A percentile compares a stretch with the other conserved stretches of the same genome.
Conservation (phyloP, 2,888 invertebrate species). For the Chirona hameri region DNA sequence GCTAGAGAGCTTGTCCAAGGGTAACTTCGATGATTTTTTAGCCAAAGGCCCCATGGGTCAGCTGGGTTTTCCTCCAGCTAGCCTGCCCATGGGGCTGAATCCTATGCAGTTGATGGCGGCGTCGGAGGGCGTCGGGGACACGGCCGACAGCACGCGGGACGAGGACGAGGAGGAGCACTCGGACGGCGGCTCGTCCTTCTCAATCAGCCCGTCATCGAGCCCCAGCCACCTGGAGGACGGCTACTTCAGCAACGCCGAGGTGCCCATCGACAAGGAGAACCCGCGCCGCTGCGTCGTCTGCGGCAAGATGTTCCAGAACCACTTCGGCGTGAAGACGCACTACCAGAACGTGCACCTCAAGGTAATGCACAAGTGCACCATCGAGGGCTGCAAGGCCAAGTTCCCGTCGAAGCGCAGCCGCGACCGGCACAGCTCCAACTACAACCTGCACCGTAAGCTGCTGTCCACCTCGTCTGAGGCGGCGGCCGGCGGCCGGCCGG, state of each 20-base stretch:
- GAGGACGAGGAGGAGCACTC: constrained; percentile 43
- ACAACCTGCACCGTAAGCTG: constrained; percentile 84
- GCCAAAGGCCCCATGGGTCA: constrained; percentile 39
- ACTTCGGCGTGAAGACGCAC: constrained; percentile 88
- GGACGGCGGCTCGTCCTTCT: constrained; percentile 9
- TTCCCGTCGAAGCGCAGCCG: constrained; percentile 90
- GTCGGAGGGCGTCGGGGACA: constrained; percentile 35
- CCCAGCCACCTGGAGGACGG: constrained; percentile 37
- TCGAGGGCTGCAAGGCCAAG: constrained; percentile 90
- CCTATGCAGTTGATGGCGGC: constrained; percentile 36
- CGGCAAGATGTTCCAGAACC: constrained; percentile 87
- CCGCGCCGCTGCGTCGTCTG: constrained; percentile 87
- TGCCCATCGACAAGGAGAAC: constrained; percentile 87
- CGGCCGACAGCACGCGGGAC: constrained; percentile 43
- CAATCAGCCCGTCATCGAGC: not conserved
- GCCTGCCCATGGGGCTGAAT: constrained; percentile 40
- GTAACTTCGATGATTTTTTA: constrained; percentile 60
- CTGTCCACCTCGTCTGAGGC: constrained; percentile 61
- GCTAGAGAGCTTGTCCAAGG: constrained; percentile 74
- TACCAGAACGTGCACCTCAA: constrained; percentile 94
- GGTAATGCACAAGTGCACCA: constrained; percentile 89
- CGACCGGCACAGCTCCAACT: constrained; percentile 87
- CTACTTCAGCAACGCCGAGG: constrained; percentile 53
- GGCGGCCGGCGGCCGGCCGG: not conserved
- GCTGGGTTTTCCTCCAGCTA: constrained; percentile 35